Evolutionary conservation across 2,113 vertebrate genomes (phyloP).

Genomic region (Circaetus gallicus): DNA sequence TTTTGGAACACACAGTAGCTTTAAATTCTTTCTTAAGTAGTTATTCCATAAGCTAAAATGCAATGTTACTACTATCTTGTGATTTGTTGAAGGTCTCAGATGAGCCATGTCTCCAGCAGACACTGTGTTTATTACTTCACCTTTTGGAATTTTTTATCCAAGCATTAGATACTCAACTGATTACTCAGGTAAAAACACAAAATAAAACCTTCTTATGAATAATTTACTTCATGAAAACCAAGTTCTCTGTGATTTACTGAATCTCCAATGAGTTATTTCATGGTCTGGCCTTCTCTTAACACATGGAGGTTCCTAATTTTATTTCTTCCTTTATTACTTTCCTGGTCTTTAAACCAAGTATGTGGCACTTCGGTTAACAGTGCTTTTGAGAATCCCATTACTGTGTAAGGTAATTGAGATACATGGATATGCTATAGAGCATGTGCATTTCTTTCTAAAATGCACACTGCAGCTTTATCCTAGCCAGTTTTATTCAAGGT

Average conservation of each 20-base stretch:
- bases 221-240: neutral
- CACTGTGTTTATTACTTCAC: conserved; percentile 79
- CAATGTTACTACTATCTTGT: neutral
- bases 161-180: conserved; percentile 73
- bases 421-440: neutral
- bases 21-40: neutral
- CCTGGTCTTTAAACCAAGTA: neutral
- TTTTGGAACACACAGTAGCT: neutral
- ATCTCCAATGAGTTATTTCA: neutral
- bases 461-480: neutral
- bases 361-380: neutral
- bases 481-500: neutral
- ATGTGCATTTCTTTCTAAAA: neutral
- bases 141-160: conserved; percentile 79
- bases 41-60: neutral
- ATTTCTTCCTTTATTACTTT: neutral
- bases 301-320: neutral
- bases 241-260: neutral
- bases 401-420: neutral
- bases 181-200: conserved; percentile 78
- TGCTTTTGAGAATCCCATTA: neutral
- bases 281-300: neutral
- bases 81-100: conserved; percentile 74
- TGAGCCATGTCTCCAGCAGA: conserved; percentile 75
- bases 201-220: neutral